Conservation (phyloP, 2,797 vertebrate genomes). For the Oryzias sinensis region DNA sequence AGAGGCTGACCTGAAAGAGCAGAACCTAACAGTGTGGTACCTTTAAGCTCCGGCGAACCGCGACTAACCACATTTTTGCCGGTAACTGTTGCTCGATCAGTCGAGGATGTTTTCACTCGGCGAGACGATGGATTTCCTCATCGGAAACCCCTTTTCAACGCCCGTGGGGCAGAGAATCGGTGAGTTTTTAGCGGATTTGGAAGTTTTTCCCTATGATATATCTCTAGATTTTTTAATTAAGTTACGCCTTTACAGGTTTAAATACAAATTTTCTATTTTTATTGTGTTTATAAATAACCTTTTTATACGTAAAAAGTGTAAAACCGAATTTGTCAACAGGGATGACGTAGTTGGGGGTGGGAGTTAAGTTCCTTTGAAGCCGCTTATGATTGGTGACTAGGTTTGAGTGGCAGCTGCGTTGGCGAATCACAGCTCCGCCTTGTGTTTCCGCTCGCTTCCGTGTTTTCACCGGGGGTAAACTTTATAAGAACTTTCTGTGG, state of each 20-base stretch:
- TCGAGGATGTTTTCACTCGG: conserved; percentile 64
- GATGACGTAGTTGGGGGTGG: conserved; percentile 29
- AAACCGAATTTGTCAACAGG: conserved; percentile 1
- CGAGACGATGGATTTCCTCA: conserved; percentile 76
- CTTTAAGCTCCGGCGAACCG: no score
- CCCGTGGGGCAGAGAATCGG: conserved; percentile 82
- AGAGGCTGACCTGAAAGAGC: no score
- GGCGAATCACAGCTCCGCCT: conserved; percentile 12
- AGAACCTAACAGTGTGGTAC: no score
- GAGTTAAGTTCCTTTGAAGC: neutral
- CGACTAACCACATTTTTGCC: no score
- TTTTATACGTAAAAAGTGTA: neutral
- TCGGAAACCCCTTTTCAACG: conserved; percentile 74
- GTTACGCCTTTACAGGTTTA: no score
- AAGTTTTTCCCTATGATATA: neutral
- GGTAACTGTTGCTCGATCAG: neutral
- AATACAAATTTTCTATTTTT: no score
- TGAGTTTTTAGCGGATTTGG: conserved; percentile 51
- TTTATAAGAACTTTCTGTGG: neutral
- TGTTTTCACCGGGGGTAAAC: neutral
- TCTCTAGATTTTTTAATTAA: no score
- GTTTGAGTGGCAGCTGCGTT: conserved; percentile 3
- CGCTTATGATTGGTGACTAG: conserved; percentile 38
- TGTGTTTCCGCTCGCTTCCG: conserved; percentile 47
- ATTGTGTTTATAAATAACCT: no score